Conservation (phyloP, 2,797 vertebrate species). For the Enteromius thamalakanensis region DNA sequence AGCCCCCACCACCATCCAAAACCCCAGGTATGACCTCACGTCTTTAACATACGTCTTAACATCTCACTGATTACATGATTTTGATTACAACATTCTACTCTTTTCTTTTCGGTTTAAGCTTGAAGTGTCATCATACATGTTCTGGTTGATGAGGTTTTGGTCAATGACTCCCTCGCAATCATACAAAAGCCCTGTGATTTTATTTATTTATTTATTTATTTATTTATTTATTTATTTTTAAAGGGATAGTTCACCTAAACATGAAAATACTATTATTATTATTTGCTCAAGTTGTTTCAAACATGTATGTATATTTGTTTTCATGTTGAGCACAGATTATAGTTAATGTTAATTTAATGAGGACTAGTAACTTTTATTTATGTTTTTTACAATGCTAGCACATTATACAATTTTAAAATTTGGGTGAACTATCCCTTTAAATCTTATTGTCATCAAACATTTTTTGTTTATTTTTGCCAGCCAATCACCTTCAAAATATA, state of each 20-base stretch:
- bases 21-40: slow-evolving; percentile 75
- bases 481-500: background rate
- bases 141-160: slow-evolving; percentile 6
- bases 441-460: background rate
- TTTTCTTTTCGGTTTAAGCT: slow-evolving; percentile 27
- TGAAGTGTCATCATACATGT: background rate
- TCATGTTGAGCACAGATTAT: too few relatives aligned
- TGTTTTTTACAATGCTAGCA: background rate
- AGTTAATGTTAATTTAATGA: background rate
- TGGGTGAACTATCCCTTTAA: background rate
- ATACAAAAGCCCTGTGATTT: background rate
- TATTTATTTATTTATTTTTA: background rate
- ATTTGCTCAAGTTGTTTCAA: background rate
- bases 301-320: too few relatives aligned
- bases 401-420: background rate
- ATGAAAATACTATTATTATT: background rate
- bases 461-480: background rate
- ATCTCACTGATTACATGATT: background rate
- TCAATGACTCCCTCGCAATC: background rate
- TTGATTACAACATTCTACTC: background rate
- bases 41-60: background rate
- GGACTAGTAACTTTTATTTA: background rate
- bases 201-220: background rate
- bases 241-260: background rate
- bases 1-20: slow-evolving; percentile 90